Percentiles rank a stretch among this genome's conserved stretches.
Conservation (phyloP, 2,797 vertebrate genomes). For the Myiotriccus ornatus region DNA sequence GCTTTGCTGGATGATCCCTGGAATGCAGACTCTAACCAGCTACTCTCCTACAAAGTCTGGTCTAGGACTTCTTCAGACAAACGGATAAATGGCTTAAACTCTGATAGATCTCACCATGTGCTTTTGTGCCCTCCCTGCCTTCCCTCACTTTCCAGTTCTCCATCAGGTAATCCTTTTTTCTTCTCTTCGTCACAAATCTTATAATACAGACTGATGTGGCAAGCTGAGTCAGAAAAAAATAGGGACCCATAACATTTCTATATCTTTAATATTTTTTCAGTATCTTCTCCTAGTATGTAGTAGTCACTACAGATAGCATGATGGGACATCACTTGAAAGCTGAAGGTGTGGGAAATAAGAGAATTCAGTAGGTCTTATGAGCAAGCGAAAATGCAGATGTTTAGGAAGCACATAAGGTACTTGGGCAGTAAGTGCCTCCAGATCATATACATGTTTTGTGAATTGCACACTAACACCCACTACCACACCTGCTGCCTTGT, state of each 20-base stretch:
- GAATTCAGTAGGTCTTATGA: not conserved
- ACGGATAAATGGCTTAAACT: slow-evolving; percentile 69
- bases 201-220: not conserved
- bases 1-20: slow-evolving; percentile 62
- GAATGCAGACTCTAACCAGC: slow-evolving; percentile 72
- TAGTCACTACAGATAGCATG: not conserved
- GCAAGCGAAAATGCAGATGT: not conserved
- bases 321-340: not conserved
- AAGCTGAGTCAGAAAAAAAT: not conserved
- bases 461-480: not conserved
- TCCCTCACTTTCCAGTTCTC: slow-evolving; percentile 74
- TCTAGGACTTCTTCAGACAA: slow-evolving; percentile 74
- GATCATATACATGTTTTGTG: not conserved
- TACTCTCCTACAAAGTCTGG: slow-evolving; percentile 75
- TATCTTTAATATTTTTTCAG: not conserved
- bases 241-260: not conserved
- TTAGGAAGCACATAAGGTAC: not conserved
- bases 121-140: slow-evolving; percentile 72
- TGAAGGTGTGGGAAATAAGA: not conserved
- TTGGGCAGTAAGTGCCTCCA: not conserved
- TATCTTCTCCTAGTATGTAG: not conserved
- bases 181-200: not conserved
- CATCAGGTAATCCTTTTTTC: slow-evolving; percentile 75
- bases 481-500: not conserved
- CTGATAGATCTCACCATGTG: slow-evolving; percentile 66